A percentile compares a stretch with the other conserved stretches of the same genome.
These are phyloP conservation scores for Micromys minutus DNA, from an alignment of 2,113 vertebrate genomes.

Conservation along the genomic window DNA sequence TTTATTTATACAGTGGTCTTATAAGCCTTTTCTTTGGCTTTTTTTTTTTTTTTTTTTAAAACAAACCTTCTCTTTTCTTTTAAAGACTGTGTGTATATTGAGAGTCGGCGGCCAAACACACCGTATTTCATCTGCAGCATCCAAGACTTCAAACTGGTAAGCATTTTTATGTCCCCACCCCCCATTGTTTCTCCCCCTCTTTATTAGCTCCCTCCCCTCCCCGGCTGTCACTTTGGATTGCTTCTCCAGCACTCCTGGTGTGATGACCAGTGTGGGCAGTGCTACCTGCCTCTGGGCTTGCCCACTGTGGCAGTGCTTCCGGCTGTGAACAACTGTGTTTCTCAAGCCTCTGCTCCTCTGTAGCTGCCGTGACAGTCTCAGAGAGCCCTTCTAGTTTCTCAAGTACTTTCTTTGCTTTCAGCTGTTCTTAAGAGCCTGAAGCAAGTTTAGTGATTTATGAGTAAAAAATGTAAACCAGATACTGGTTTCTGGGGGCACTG, in stretches of 20 bases:
- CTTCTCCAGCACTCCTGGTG: neutral
- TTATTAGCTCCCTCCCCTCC: neutral
- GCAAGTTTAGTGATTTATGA: constrained; percentile 6
- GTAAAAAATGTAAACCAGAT: neutral
- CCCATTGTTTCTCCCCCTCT: no score
- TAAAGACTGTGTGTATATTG: constrained; percentile 99
- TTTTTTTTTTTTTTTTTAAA: constrained; percentile 75
- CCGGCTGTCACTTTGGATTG: neutral
- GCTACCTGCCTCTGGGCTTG: neutral
- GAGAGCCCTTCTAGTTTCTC: neutral
- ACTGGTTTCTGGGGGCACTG: neutral
- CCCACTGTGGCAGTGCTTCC: neutral
- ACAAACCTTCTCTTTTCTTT: constrained; percentile 80
- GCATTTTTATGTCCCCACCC: constrained; percentile 80
- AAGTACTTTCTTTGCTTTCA: constrained; percentile 25
- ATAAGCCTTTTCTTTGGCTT: constrained; percentile 67
- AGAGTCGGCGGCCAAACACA: constrained; percentile 97
- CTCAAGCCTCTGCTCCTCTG: neutral
- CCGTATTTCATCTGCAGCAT: constrained; percentile 99
- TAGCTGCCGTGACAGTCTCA: constrained; percentile 36
- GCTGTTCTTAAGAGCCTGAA: constrained; percentile 12
- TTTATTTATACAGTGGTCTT: constrained; percentile 78
- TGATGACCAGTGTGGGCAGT: neutral
- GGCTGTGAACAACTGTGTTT: neutral
- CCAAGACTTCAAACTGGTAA: constrained; percentile 99